A percentile compares a stretch with the other conserved stretches of the same genome.
Evolutionary conservation across 2,888 invertebrate genomes (phyloP).

Genomic region (Leptinotarsa juncta): DNA sequence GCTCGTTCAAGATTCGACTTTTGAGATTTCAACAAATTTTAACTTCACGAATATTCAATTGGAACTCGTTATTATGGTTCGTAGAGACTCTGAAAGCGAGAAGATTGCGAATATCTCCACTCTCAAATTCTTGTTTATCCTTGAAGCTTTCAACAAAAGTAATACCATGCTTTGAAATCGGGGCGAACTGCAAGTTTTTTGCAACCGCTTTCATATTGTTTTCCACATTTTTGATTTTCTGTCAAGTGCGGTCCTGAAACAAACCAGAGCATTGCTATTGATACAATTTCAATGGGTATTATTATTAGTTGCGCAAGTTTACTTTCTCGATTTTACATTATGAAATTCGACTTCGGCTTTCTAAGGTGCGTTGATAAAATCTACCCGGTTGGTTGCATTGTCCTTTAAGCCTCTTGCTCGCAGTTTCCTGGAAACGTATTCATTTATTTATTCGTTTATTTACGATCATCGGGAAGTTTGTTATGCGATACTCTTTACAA

Average conservation of each 20-base stretch:
- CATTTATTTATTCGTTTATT: slow-evolving; percentile 44
- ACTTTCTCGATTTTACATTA: slow-evolving; percentile 50
- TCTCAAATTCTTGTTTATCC: no score
- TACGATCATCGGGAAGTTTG: slow-evolving; percentile 38
- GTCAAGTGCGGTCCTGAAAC: slow-evolving; percentile 27
- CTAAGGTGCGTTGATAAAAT: slow-evolving; percentile 49
- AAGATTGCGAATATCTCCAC: no score
- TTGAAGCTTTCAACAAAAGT: no score
- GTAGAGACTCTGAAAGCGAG: no score
- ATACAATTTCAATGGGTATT: slow-evolving; percentile 53
- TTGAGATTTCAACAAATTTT: no score
- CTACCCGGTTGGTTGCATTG: slow-evolving; percentile 41
- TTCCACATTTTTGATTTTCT: not conserved
- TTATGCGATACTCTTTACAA: slow-evolving; percentile 41
- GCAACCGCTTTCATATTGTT: not conserved
- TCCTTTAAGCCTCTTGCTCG: slow-evolving; percentile 31
- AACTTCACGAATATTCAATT: no score
- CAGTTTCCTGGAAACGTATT: slow-evolving; percentile 45
- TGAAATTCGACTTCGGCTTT: slow-evolving; percentile 52
- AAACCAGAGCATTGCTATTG: slow-evolving; percentile 42
- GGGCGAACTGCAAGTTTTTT: not conserved
- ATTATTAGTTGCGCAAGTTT: slow-evolving; percentile 51
- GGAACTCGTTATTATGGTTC: no score
- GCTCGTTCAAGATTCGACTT: no score
- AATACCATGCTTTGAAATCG: no score